Evolutionary conservation across 2,888 invertebrate genomes (phyloP).

Genomic region (Craniophora ligustri): DNA sequence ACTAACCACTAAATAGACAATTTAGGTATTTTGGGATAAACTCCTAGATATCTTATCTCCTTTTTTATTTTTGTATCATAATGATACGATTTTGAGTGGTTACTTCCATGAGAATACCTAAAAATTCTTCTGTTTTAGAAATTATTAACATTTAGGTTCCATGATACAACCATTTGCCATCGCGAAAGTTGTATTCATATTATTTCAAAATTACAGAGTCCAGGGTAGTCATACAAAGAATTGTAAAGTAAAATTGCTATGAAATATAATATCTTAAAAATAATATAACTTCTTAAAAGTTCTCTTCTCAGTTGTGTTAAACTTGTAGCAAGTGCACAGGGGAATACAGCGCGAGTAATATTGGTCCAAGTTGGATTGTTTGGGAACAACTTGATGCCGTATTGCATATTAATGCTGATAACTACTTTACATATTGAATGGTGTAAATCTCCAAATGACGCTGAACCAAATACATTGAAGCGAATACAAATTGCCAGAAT

Average conservation of each 20-base stretch:
- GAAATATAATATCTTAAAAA: constrained; percentile 22
- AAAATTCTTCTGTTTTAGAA: too few relatives aligned
- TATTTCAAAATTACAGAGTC: constrained; percentile 8
- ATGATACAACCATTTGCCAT: too few relatives aligned
- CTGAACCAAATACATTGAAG: constrained; percentile 49
- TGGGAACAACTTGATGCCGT: constrained; percentile 9
- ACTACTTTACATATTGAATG: constrained; percentile 29
- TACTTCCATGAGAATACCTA: too few relatives aligned
- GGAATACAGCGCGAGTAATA: constrained; percentile 22
- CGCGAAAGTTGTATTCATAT: too few relatives aligned
- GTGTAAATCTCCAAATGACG: constrained; percentile 54
- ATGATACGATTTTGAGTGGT: too few relatives aligned
- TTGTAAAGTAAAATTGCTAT: constrained; percentile 11
- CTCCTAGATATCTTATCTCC: too few relatives aligned
- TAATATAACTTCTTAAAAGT: too few relatives aligned
- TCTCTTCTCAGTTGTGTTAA: constrained; percentile 11
- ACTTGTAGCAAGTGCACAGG: constrained; percentile 23
- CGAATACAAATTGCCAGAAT: constrained; percentile 50
- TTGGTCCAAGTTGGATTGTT: constrained; percentile 17
- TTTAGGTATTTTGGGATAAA: too few relatives aligned
- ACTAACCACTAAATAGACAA: too few relatives aligned
- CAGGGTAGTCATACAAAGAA: constrained; percentile 12
- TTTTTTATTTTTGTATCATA: too few relatives aligned
- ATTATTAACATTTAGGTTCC: too few relatives aligned
- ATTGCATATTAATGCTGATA: constrained; percentile 32